phyloP scores from a whole-genome alignment of 2,888 invertebrate species.

The Masnerella sp. region DNA sequence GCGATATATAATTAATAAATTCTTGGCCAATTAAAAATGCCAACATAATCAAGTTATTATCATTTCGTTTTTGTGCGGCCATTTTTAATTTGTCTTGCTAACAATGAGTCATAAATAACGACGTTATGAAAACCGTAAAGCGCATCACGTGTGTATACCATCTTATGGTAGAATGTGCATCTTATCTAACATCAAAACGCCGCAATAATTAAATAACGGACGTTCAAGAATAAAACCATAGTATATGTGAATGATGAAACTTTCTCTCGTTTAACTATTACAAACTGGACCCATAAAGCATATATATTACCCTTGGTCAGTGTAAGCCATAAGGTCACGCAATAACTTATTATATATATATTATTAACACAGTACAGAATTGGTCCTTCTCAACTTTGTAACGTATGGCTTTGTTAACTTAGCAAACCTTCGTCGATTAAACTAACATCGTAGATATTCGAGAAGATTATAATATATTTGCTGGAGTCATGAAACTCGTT shows the following conservation, averaged over 20 bases:
- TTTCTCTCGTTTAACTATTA: constrained; percentile 50
- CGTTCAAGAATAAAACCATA: constrained; percentile 27
- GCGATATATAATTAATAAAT: constrained; percentile 24
- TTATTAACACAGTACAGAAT: constrained; percentile 31
- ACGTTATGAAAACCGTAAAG: constrained; percentile 38
- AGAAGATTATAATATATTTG: constrained; percentile 17
- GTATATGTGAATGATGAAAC: constrained; percentile 39
- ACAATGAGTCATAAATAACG: constrained; percentile 48
- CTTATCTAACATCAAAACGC: constrained; percentile 49
- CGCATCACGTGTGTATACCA: constrained; percentile 23
- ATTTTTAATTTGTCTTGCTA: constrained; percentile 29
- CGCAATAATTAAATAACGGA: constrained; percentile 50
- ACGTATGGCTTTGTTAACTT: constrained; percentile 29
- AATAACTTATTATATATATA: constrained; percentile 40
- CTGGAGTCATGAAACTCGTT: constrained; percentile 2
- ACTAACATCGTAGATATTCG: constrained; percentile 20
- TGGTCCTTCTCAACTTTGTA: constrained; percentile 27
- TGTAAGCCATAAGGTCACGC: constrained; percentile 23
- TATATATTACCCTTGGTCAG: constrained; percentile 20
- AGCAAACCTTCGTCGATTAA: constrained; percentile 24
- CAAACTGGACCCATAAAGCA: constrained; percentile 34
- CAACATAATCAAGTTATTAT: constrained; percentile 43
- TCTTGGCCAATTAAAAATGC: constrained; percentile 26
- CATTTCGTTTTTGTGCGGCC: constrained; percentile 13
- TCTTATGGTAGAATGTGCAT: constrained; percentile 26